phyloP scores from a whole-genome alignment of 1,140 invertebrate genomes.

The Teleogryllus occipitalis region DNA sequence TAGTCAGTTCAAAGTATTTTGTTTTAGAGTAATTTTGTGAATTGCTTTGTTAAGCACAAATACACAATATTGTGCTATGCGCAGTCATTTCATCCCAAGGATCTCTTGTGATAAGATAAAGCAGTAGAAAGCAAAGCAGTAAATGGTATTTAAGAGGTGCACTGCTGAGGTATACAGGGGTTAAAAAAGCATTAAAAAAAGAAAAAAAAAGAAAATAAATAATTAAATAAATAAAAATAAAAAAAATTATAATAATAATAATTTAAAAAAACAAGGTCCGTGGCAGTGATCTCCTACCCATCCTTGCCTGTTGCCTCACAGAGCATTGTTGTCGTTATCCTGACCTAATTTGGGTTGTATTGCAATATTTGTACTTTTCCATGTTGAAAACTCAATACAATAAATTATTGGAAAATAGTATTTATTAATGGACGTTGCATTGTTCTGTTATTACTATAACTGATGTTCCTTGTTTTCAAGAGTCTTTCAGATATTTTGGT shows the following conservation, averaged over 20 bases:
- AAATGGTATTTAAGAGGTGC: not conserved
- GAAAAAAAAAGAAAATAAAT: not conserved
- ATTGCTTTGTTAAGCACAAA: conserved; percentile 24
- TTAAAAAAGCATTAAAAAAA: conserved; percentile 8
- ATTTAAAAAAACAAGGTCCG: not conserved
- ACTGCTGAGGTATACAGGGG: not conserved
- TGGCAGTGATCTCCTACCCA: not conserved
- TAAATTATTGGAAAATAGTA: conserved; percentile 33
- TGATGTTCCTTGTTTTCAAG: not conserved
- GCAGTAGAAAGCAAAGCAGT: conserved; percentile 3
- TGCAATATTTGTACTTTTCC: conserved; percentile 45
- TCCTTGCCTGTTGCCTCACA: conserved; percentile 24
- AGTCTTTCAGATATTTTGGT: conserved; percentile 8
- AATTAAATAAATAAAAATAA: not conserved
- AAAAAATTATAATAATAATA: not conserved
- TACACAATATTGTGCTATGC: conserved; percentile 23
- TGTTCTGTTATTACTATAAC: not conserved
- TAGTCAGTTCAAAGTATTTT: conserved; percentile 26
- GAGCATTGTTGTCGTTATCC: conserved; percentile 34
- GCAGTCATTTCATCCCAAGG: conserved; percentile 27
- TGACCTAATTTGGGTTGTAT: conserved; percentile 40
- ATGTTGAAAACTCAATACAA: conserved; percentile 39
- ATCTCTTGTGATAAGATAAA: conserved; percentile 23
- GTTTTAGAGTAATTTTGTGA: conserved; percentile 27
- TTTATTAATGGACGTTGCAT: conserved; percentile 12